These are phyloP conservation scores for Drosophila ustulata DNA, from an alignment of 2,888 invertebrate species.

Conservation along the genomic window DNA sequence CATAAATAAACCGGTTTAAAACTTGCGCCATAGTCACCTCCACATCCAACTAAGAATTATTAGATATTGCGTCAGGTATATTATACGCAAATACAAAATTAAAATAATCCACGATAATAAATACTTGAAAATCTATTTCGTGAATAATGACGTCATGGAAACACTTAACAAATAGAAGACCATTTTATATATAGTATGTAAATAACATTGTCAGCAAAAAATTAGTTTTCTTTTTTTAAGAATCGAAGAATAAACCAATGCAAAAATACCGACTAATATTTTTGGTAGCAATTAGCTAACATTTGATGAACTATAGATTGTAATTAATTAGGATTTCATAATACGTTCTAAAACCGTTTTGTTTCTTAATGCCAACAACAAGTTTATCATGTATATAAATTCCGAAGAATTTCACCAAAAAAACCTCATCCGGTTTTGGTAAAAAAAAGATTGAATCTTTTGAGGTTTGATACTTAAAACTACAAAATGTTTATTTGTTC, in stretches of 20 bases:
- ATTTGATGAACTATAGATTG: background rate
- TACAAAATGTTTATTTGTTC: background rate
- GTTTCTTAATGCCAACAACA: background rate
- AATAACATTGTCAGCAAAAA: background rate
- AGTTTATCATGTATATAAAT: background rate
- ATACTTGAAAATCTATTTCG: conserved; percentile 6
- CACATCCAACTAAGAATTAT: conserved; percentile 1
- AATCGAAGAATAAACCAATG: too few species aligned
- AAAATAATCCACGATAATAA: background rate
- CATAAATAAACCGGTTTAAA: conserved; percentile 37
- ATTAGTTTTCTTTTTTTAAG: too few species aligned
- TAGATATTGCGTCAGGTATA: conserved; percentile 32
- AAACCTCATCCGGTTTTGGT: conserved; percentile 2
- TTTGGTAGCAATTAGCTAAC: background rate
- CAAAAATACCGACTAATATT: background rate
- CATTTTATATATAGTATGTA: background rate
- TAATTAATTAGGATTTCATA: background rate
- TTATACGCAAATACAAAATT: conserved; percentile 5
- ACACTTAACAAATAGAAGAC: background rate
- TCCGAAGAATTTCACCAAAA: background rate
- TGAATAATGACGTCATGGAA: conserved; percentile 23
- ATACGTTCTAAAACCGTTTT: background rate
- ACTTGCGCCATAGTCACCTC: background rate
- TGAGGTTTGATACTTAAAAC: background rate
- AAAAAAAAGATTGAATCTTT: background rate